A percentile compares a stretch with the other conserved stretches of the same genome.
phyloP scores from a whole-genome alignment of 2,888 invertebrate species.

The Nomada goodeniana region DNA sequence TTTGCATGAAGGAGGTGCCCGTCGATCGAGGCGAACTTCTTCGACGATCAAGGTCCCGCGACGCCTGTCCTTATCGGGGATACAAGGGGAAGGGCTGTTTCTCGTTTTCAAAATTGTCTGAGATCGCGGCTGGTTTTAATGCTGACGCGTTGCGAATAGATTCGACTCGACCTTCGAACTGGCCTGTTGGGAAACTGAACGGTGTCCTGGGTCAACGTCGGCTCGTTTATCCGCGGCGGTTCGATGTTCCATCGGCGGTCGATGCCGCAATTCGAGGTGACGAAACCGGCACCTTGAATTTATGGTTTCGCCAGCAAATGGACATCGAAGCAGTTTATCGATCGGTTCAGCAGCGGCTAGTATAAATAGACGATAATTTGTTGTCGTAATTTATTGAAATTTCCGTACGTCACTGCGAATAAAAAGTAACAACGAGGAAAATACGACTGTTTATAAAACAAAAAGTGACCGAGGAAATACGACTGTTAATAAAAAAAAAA shows the following conservation, averaged over 20 bases:
- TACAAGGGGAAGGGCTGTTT: background rate
- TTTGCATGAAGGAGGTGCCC: background rate
- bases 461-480: too few relatives aligned
- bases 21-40: slow-evolving; percentile 45
- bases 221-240: background rate
- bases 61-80: background rate
- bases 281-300: background rate
- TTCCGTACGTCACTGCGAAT: too few relatives aligned
- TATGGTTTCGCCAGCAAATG: background rate
- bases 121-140: background rate
- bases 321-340: background rate
- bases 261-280: background rate
- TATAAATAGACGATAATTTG: too few relatives aligned
- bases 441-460: too few relatives aligned
- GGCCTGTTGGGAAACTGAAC: background rate
- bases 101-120: slow-evolving; percentile 22
- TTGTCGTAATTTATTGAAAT: too few relatives aligned
- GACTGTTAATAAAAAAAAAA: too few relatives aligned
- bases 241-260: background rate
- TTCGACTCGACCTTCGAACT: background rate
- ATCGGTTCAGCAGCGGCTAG: too few relatives aligned
- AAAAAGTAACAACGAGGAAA: too few relatives aligned
- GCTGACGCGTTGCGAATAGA: background rate
- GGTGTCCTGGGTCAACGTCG: slow-evolving; percentile 19
- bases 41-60: slow-evolving; percentile 37